Evolutionary conservation across 64 coral and sea anemone genomes (phyloP).

Genomic region (Acropora yongei): DNA sequence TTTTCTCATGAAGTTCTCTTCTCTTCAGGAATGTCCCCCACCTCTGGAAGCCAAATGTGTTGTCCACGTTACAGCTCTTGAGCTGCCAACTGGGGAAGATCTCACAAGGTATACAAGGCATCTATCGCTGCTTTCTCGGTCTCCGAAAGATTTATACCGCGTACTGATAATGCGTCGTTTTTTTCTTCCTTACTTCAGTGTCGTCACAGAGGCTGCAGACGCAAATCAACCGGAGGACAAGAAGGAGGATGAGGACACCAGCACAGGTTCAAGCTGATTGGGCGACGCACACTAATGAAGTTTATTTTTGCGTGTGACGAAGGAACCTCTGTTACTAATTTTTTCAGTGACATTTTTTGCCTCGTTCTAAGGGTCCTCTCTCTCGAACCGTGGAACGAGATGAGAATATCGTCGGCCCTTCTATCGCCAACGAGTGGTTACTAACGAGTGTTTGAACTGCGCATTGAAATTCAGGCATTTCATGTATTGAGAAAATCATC

Average conservation of each 20-base stretch:
- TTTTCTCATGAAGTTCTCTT: neutral
- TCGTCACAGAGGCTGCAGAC: constrained; percentile 17
- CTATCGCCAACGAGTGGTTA: no score
- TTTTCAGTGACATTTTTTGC: no score
- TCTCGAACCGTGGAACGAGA: no score
- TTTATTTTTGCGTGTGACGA: no score
- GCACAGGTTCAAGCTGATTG: constrained; percentile 45
- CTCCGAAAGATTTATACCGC: neutral
- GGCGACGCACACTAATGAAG: neutral
- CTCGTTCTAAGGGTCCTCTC: no score
- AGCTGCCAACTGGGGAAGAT: constrained; percentile 57
- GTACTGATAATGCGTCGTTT: neutral
- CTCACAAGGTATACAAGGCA: constrained; percentile 20
- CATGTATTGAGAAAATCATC: no score
- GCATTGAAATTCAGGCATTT: no score
- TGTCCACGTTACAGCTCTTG: constrained; percentile 66
- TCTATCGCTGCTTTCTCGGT: neutral
- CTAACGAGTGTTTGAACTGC: no score
- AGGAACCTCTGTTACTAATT: no score
- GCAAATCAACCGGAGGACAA: neutral
- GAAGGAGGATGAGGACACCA: neutral
- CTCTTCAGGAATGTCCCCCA: constrained; percentile 39
- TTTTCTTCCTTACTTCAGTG: neutral
- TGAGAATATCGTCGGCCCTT: no score
- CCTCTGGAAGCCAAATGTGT: constrained; percentile 67